phyloP scores from a whole-genome alignment of 1,140 invertebrate genomes.

The Tetranychus urticae region DNA sequence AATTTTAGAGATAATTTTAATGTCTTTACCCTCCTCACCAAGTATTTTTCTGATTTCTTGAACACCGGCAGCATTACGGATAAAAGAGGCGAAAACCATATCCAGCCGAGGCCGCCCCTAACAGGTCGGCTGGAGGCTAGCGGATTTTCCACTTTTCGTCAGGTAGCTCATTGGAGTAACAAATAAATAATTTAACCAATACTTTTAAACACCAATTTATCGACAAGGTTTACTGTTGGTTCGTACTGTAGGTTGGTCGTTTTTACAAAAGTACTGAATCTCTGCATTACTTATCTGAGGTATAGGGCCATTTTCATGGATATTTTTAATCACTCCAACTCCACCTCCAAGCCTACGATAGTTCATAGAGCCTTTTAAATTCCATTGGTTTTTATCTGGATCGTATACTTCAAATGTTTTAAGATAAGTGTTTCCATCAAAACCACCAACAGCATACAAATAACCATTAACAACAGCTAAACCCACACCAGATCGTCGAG shows the following conservation, averaged over 20 bases:
- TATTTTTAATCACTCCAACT: conserved; percentile 47
- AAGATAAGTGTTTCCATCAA: conserved; percentile 89
- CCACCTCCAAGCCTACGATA: conserved; percentile 85
- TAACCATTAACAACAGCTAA: conserved; percentile 91
- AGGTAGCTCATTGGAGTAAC: too few relatives aligned
- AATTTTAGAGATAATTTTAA: conserved; percentile 25
- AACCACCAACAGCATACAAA: conserved; percentile 87
- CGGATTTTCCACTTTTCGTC: too few relatives aligned
- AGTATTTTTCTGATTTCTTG: conserved; percentile 52
- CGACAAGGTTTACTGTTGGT: background rate
- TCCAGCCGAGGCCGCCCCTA: conserved; percentile 25
- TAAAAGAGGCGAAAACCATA: conserved; percentile 97
- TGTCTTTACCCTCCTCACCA: conserved; percentile 61
- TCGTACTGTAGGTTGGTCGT: background rate
- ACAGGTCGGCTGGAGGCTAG: too few relatives aligned
- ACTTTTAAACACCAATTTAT: background rate
- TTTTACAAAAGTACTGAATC: background rate
- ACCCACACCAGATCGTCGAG: conserved; percentile 80
- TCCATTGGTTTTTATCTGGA: conserved; percentile 86
- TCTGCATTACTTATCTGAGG: background rate
- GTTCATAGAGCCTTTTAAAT: conserved; percentile 90
- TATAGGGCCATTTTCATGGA: background rate
- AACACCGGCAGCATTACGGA: conserved; percentile 69
- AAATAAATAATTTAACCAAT: too few relatives aligned
- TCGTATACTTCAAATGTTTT: conserved; percentile 98